A percentile compares a stretch with the other conserved stretches of the same genome.
phyloP scores from a whole-genome alignment of 2,797 vertebrate species.

The Eulemur rubriventer region DNA sequence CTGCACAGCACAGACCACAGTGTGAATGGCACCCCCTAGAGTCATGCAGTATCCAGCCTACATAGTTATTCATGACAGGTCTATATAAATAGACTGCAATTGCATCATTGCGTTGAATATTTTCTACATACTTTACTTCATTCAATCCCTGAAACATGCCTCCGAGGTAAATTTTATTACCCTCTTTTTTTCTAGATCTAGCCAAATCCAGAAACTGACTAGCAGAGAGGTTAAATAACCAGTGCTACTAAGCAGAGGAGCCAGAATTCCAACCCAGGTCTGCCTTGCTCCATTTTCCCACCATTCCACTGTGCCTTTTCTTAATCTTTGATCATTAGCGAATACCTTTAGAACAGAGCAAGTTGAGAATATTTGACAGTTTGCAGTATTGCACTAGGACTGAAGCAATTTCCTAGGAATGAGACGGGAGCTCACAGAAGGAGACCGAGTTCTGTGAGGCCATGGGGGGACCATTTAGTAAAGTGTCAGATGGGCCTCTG shows the following conservation, averaged over 20 bases:
- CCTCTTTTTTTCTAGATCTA: neutral
- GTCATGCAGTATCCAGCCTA: neutral
- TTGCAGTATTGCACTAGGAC: neutral
- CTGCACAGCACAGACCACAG: neutral
- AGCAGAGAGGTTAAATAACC: neutral
- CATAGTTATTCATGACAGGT: neutral
- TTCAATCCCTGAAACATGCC: neutral
- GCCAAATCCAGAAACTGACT: neutral
- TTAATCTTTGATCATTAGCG: neutral
- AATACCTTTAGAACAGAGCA: neutral
- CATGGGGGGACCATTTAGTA: neutral
- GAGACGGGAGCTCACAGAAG: neutral
- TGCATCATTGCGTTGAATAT: neutral
- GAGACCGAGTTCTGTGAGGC: neutral
- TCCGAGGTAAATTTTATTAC: neutral
- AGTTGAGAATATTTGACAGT: neutral
- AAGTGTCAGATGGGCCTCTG: neutral
- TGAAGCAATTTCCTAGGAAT: slow-evolving; percentile 13
- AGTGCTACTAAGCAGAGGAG: neutral
- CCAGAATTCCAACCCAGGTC: neutral
- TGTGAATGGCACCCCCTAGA: neutral
- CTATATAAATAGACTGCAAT: neutral
- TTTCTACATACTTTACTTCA: neutral
- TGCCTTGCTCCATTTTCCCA: neutral
- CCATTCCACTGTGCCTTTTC: neutral